Evolutionary conservation across 2,888 invertebrate genomes (phyloP).

Genomic region (Oegoconia quadripuncta): DNA sequence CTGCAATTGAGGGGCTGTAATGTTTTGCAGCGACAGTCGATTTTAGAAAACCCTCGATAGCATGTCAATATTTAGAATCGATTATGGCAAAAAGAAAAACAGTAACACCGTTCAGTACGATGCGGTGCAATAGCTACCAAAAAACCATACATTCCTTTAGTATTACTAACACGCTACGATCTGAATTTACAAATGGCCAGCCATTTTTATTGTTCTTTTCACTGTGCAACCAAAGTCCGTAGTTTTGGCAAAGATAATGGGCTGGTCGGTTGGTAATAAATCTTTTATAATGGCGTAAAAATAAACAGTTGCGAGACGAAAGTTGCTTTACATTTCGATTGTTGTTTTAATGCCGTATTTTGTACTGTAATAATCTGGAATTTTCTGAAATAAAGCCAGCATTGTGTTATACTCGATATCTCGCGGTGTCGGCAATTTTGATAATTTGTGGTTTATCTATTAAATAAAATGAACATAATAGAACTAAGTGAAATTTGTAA

Average conservation of each 20-base stretch:
- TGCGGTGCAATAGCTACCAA: too few relatives aligned
- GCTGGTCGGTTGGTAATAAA: conserved; percentile 36
- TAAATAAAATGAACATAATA: too few relatives aligned
- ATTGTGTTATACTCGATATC: too few relatives aligned
- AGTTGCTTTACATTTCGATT: conserved; percentile 30
- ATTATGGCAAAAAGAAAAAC: too few relatives aligned
- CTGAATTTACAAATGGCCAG: conserved; percentile 23
- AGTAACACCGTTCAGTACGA: too few relatives aligned
- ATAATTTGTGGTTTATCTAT: too few relatives aligned
- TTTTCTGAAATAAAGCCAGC: not conserved
- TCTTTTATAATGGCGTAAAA: conserved; percentile 43
- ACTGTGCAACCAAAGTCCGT: conserved; percentile 32
- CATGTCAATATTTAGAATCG: too few relatives aligned
- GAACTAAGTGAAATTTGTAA: too few relatives aligned
- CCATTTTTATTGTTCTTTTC: conserved; percentile 31
- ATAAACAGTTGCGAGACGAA: conserved; percentile 37
- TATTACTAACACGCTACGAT: conserved; percentile 3
- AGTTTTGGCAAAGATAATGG: conserved; percentile 41
- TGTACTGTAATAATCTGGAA: conserved; percentile 13
- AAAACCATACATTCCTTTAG: conserved; percentile 7
- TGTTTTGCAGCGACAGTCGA: conserved; percentile 2
- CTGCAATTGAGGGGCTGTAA: too few relatives aligned
- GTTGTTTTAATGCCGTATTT: conserved; percentile 27
- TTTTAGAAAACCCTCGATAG: too few relatives aligned
- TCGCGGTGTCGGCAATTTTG: too few relatives aligned